Evolutionary conservation across 1,140 invertebrate genomes (phyloP).

Genomic region (Zaprionus ghesquierei): DNA sequence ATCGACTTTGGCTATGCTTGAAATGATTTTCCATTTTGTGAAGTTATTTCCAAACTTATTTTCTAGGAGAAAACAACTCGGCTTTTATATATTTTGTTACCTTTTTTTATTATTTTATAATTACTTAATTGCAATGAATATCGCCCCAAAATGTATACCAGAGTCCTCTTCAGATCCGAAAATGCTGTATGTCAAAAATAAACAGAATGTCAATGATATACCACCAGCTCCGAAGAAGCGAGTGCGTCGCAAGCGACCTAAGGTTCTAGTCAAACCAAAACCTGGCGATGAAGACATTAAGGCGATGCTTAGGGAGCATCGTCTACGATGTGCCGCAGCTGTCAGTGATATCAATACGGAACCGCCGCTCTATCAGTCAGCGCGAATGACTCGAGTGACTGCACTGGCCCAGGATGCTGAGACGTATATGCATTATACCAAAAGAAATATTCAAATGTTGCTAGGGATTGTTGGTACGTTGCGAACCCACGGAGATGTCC

Average conservation of each 20-base stretch:
- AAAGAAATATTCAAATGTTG: slow-evolving; percentile 20
- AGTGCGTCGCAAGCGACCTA: not conserved
- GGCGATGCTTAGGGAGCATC: not conserved
- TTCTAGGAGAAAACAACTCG: not conserved
- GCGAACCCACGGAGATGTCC: slow-evolving; percentile 11
- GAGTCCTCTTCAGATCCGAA: not conserved
- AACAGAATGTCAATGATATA: too few relatives aligned
- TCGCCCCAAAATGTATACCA: not conserved
- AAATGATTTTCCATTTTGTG: not conserved
- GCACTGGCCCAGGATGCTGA: not conserved
- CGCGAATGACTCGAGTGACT: not conserved
- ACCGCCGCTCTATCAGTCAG: not conserved
- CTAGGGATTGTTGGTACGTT: not conserved
- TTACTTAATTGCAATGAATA: not conserved
- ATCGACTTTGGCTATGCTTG: not conserved
- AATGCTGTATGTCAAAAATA: too few relatives aligned
- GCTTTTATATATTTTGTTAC: not conserved
- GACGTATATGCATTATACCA: not conserved
- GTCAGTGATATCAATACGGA: not conserved
- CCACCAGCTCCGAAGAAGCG: not conserved
- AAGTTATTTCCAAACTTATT: not conserved
- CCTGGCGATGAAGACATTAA: not conserved
- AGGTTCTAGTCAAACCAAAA: not conserved
- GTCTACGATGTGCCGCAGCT: not conserved
- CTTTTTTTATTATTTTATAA: not conserved